A percentile compares a stretch with the other conserved stretches of the same genome.
These are phyloP conservation scores for Disparrhopalites patrizii DNA, from an alignment of 2,888 invertebrate species.

Conservation along the genomic window DNA sequence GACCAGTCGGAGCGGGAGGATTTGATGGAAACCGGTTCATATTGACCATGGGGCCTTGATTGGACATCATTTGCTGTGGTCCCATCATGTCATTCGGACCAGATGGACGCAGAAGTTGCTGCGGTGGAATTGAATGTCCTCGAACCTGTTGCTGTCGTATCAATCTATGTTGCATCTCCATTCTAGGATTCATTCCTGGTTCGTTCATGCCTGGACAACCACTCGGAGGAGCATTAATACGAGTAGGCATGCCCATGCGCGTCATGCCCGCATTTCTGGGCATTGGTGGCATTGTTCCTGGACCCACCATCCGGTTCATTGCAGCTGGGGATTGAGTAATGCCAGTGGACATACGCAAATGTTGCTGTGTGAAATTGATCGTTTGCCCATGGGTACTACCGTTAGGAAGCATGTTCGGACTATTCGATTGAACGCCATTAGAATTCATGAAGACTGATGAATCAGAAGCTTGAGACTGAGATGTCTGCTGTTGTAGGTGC, in stretches of 20 bases:
- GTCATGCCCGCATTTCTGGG: constrained; percentile 20
- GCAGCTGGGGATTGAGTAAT: constrained; percentile 23
- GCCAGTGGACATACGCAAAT: constrained; percentile 42
- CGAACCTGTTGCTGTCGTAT: constrained; percentile 21
- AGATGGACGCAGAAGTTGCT: constrained; percentile 36
- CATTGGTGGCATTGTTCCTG: neutral
- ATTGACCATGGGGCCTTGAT: constrained; percentile 19
- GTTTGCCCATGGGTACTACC: constrained; percentile 41
- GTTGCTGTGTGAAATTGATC: constrained; percentile 48
- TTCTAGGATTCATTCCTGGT: constrained; percentile 16
- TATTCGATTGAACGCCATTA: constrained; percentile 8
- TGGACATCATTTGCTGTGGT: constrained; percentile 21
- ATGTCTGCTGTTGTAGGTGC: neutral
- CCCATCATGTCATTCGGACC: constrained; percentile 30
- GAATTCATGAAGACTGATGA: constrained; percentile 12
- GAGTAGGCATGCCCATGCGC: constrained; percentile 29
- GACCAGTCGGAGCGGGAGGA: constrained; percentile 23
- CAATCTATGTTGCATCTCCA: constrained; percentile 24
- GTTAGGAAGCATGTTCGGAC: constrained; percentile 6
- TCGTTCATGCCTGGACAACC: constrained; percentile 15
- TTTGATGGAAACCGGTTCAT: constrained; percentile 23
- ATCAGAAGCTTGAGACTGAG: constrained; percentile 4
- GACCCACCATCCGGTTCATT: constrained; percentile 35
- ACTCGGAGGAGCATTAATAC: constrained; percentile 23
- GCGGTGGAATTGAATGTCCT: constrained; percentile 24